Base-by-base conservation (phyloP, 2,113 vertebrate species). In the Cardinalis cardinalis region DNA sequence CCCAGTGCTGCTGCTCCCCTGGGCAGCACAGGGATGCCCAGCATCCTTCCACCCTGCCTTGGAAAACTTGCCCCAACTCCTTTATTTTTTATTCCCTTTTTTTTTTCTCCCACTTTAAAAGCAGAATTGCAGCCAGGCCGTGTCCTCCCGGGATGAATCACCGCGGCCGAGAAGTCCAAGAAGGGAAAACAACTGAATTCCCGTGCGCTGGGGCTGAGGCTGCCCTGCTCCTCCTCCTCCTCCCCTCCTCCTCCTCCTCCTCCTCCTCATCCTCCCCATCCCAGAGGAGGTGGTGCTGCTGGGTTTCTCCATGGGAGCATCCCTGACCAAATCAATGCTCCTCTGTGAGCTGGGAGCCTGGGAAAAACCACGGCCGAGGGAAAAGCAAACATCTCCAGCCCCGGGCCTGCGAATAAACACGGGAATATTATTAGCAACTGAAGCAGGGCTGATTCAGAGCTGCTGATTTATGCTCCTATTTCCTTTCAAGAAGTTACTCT, bases 361-460 rank as follows among this genome's bases (percentile, higher is more conserved):
- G 97, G 97, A 97, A 97, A 95, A 96, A 85, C 61, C 94, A 71
- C 9, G 56, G 85, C 64, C 7, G 1, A 96, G 93, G 96, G 94
- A 95, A 96, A 97, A 96, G 95, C 96, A 97, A 97, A 97, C 96
- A 96, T 93, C 66, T 83, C 44, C 84, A 51, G 72, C 76, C 87
- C 36, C 55, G 36, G 93, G 94, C 90, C 95, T 71, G 90, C 6
- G 83, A 88, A 96, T 97, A 97, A 97, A 97, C 97, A 97, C 9
- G 4, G 85, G 87, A 73, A 80, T 97, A 97, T 97, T 97, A 89
- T 97, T 97, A 97, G 97, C 46, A 97, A 97, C 96, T 9, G 6
- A 49, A 94, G 94, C 7, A 1, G 92, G 87, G 89, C 86, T 87
- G 95, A 94, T 88, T 88, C 94, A 86, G 88, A 90, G 93, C 89